Conservation (phyloP, 2,888 invertebrate genomes). For the Napeogenes sylphis region DNA sequence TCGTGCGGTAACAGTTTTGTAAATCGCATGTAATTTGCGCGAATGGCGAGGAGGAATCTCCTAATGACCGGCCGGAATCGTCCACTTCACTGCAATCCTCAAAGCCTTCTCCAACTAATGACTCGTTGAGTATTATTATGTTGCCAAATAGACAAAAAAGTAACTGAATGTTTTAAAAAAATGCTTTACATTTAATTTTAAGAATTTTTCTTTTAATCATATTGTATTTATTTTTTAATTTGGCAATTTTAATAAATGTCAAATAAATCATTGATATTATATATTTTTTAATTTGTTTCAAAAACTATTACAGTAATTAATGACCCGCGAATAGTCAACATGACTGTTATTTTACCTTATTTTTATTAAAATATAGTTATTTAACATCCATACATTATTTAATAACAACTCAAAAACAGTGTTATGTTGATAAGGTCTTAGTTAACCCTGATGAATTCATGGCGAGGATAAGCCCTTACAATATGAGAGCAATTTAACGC, state of each 20-base stretch:
- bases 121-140: constrained; percentile 24
- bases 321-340: too few relatives aligned
- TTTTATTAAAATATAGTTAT: too few relatives aligned
- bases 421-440: not conserved
- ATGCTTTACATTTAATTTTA: too few relatives aligned
- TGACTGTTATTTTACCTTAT: too few relatives aligned
- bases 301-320: too few relatives aligned
- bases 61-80: constrained; percentile 55
- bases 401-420: not conserved
- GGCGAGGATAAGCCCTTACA: constrained; percentile 1
- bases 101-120: constrained; percentile 22
- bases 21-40: constrained; percentile 64
- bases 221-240: too few relatives aligned
- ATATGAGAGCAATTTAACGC: constrained; percentile 2
- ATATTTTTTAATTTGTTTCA: too few relatives aligned
- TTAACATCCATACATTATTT: too few relatives aligned
- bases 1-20: constrained; percentile 50
- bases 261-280: too few relatives aligned
- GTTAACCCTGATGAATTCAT: constrained; percentile 3
- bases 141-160: constrained; percentile 9
- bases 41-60: constrained; percentile 50
- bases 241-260: too few relatives aligned
- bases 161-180: not conserved
- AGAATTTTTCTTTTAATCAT: too few relatives aligned
- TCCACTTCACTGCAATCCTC: constrained; percentile 42